Evolutionary conservation across 2,888 invertebrate genomes (phyloP).

Genomic region (Torymus tubicola): DNA sequence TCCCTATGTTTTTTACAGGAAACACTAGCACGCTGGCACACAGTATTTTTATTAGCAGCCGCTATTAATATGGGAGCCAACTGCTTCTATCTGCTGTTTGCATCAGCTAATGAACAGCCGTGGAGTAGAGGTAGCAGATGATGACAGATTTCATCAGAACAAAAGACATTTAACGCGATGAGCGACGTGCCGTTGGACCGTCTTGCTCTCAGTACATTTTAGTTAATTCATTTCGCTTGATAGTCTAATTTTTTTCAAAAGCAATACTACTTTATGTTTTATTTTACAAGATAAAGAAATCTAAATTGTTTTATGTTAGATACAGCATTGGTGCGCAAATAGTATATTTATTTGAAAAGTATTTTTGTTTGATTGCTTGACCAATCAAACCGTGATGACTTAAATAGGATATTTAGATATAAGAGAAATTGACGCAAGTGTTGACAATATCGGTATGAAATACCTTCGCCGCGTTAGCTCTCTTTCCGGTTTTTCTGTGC

Average conservation of each 20-base stretch:
- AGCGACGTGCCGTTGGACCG: conserved; percentile 66
- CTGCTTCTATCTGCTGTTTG: conserved; percentile 87
- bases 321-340: conserved; percentile 40
- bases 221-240: conserved; percentile 42
- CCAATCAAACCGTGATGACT: conserved; percentile 50
- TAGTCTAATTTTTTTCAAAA: conserved; percentile 41
- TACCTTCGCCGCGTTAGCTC: conserved; percentile 16
- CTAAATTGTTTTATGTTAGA: conserved; percentile 28
- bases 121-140: conserved; percentile 78
- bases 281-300: conserved; percentile 12
- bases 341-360: conserved; percentile 29
- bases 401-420: conserved; percentile 48
- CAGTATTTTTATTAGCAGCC: conserved; percentile 89
- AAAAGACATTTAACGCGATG: conserved; percentile 62
- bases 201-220: conserved; percentile 68
- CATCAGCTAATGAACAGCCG: conserved; percentile 86
- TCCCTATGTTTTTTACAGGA: conserved; percentile 77
- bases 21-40: conserved; percentile 85
- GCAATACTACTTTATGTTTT: conserved; percentile 30
- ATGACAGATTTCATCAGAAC: conserved; percentile 67
- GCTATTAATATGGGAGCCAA: conserved; percentile 86
- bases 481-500: conserved; percentile 26
- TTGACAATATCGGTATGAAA: conserved; percentile 53
- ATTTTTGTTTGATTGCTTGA: conserved; percentile 49
- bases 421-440: conserved; percentile 48